Base-by-base conservation (phyloP, 2,113 vertebrate species). In the Pandion haliaetus region DNA sequence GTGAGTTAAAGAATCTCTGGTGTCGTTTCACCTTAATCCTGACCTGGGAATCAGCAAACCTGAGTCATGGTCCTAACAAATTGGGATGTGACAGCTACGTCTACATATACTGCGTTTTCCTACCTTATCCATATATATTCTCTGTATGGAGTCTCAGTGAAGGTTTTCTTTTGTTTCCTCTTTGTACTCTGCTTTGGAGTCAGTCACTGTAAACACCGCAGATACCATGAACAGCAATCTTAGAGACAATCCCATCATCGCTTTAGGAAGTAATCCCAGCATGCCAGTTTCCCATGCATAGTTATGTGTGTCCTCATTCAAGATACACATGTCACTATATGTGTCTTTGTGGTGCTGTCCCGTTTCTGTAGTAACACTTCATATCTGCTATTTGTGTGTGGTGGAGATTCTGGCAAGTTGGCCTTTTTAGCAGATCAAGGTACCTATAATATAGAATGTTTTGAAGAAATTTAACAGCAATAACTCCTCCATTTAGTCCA, bases 291-390 rank as follows among this genome's bases (percentile, higher is more conserved):
- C 69, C 92, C 85, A 93, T 96, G 88, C 86, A 90, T 93, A 82
- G 90, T 69, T 81, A 94, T 86, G 40, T 92, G 79, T 67, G 21
- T 44, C 84, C 90, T 61, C 31, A 25, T 61, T 82, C 82, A 69
- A 85, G 81, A 31, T 21, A 55, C 34, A 69, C 69, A 58, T 57
- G 29, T 67, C 72, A 95, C 95, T 95, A 87, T 77, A n/a, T 38
- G 29, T 24, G 47, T 97, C 38, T 82, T 77, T 81, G 42, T 50
- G 55, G 9, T 84, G 86, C 66, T 76, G 42, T 34, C 70, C n/a
- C 89, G 96, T 98, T 96, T 96, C 94, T 96, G 72, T 95, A 91
- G 93, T 66, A 95, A 97, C 90, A 57, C 47, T 58, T 42, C 38
- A 20, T 31, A 42, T 67, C 63, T 85, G 8, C 62, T 32, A 58